Base-by-base conservation (phyloP, 2,113 vertebrate species). In the Oophaga pumilio region DNA sequence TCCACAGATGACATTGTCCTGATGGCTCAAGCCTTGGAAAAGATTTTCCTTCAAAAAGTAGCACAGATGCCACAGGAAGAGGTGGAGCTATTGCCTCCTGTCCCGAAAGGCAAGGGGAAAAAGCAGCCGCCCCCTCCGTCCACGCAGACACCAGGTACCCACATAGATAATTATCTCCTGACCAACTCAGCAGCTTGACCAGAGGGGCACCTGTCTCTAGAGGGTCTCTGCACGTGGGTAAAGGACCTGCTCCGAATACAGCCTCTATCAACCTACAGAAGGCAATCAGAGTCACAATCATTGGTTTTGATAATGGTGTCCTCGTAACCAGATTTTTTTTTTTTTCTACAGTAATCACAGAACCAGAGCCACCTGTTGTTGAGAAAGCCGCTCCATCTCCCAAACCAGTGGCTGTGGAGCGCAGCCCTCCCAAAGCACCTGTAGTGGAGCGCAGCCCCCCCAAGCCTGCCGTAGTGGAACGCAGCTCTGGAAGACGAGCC, bases 1-100 rank as follows among this genome's bases (percentile, higher is more conserved):
- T 98, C 97, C 68, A 98, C 97, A 88, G 98, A 99, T 84, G 98
- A 99, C 92, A 99, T 99, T 0, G 98, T 99, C 89, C 95, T 99
- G 86, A 99, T 99, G 97, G 97, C 98, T 2, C 97, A 99, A 87
- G 95, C 97, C 17, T 91, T 99, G 93, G 98, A 99, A 93, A 99
- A 99, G 94, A 95, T 98, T 62, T 99, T 97, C 91, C 91, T 99
- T 89, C 97, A 97, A 90, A 99, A 99, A 90, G 97, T 99, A 80
- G 94, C 97, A 33, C 93, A 95, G 91, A 99, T 99, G 96, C 96
- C 97, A 66, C 96, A 96, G 89, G 94, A 94, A 15, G 98, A 99
- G 90, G 96, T 96, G 0, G 97, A 99, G 78, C 89, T 98, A 43
- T 84, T 96, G 18, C 96, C 96, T 59, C 94, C 95, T 0, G 94